Percentiles rank a stretch among this genome's conserved stretches.
These are phyloP conservation scores for Orius laevigatus DNA, from an alignment of 1,140 invertebrate species.

Conservation along the genomic window DNA sequence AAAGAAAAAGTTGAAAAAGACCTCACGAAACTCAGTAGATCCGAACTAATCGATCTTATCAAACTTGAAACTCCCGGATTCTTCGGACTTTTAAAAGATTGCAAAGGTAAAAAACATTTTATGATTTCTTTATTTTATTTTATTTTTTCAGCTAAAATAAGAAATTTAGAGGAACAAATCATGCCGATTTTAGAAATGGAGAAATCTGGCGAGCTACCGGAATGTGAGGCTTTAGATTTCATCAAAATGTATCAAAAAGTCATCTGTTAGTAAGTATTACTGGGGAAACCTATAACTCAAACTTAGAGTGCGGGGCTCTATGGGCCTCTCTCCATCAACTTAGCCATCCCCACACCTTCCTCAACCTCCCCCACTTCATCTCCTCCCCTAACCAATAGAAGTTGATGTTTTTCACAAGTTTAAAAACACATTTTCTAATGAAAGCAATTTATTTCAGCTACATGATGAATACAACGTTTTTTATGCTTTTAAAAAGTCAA, in stretches of 20 bases:
- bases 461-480: constrained; percentile 71
- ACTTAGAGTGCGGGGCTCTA: no score
- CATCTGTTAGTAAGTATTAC: constrained; percentile 10
- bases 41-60: constrained; percentile 55
- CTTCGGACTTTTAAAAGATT: constrained; percentile 53
- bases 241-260: constrained; percentile 29
- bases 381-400: no score
- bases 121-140: not conserved
- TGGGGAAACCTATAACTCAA: no score
- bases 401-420: no score
- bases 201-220: constrained; percentile 34
- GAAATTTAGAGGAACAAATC: constrained; percentile 5
- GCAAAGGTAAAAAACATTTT: constrained; percentile 38
- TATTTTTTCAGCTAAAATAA: constrained; percentile 8
- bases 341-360: no score
- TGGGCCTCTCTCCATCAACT: no score
- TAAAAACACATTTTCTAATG: no score
- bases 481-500: constrained; percentile 60
- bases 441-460: constrained; percentile 38
- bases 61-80: constrained; percentile 76
- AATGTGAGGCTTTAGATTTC: constrained; percentile 43
- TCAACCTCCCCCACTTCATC: no score
- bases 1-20: constrained; percentile 49
- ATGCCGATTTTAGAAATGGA: constrained; percentile 35
- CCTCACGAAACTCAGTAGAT: constrained; percentile 51